These are phyloP conservation scores for Stigmatopora nigra DNA, from an alignment of 2,113 vertebrate genomes.

Conservation along the genomic window DNA sequence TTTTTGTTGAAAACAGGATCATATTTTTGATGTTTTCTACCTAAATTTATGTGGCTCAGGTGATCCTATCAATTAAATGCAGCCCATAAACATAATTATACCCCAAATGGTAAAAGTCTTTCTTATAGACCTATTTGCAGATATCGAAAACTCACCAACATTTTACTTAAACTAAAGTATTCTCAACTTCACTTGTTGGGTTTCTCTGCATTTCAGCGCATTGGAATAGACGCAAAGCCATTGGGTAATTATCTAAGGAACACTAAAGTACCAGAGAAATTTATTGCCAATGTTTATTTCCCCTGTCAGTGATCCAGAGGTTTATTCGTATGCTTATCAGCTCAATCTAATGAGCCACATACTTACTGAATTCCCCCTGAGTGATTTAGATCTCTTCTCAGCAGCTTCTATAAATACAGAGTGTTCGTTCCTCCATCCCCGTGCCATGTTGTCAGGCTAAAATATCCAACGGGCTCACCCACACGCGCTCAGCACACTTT, in stretches of 20 bases:
- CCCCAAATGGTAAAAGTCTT: too few species aligned
- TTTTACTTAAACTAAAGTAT: not conserved
- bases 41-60: too few species aligned
- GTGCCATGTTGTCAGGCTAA: constrained; percentile 35
- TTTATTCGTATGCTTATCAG: constrained; percentile 29
- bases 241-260: not conserved
- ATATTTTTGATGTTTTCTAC: too few species aligned
- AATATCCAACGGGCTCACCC: constrained; percentile 23
- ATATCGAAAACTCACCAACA: too few species aligned
- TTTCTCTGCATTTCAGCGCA: not conserved
- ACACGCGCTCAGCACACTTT: constrained; percentile 11
- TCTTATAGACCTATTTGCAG: too few species aligned
- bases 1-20: too few species aligned
- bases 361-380: constrained; percentile 35
- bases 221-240: not conserved
- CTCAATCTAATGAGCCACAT: constrained; percentile 34
- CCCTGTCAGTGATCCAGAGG: constrained; percentile 11
- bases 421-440: constrained; percentile 32
- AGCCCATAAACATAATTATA: too few species aligned
- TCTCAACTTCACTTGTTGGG: not conserved
- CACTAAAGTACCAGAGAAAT: not conserved
- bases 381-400: constrained; percentile 52
- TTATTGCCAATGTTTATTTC: constrained; percentile 6
- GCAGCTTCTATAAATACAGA: constrained; percentile 54
- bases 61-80: too few species aligned